phyloP scores from a whole-genome alignment of 1,140 invertebrate species.

The Matsumurasca onukii region DNA sequence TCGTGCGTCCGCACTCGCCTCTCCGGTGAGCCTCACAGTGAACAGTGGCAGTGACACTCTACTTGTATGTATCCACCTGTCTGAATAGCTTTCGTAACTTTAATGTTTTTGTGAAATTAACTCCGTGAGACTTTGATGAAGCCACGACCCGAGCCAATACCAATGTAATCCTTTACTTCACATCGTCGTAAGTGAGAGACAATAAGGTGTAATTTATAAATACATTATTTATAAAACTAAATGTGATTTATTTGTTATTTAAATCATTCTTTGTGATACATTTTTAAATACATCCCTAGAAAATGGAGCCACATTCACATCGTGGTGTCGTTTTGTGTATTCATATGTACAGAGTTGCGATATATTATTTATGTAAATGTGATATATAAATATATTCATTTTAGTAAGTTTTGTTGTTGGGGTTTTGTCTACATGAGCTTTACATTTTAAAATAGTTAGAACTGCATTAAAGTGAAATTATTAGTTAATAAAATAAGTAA shows the following conservation, averaged over 20 bases:
- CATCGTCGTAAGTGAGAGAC: conserved; percentile 16
- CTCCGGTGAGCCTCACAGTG: conserved; percentile 6
- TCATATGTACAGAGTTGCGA: conserved; percentile 28
- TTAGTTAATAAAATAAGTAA: too few relatives aligned
- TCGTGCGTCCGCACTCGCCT: conserved; percentile 1
- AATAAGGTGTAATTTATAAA: conserved; percentile 31
- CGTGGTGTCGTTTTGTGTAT: neutral
- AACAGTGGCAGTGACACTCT: neutral
- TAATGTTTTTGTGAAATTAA: neutral
- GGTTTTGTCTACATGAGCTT: conserved; percentile 18
- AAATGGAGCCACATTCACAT: neutral
- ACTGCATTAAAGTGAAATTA: too few relatives aligned
- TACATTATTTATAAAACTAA: too few relatives aligned
- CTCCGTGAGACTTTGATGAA: neutral
- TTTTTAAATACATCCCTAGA: conserved; percentile 20
- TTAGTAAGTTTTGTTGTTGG: conserved; percentile 24
- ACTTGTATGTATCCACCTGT: too few relatives aligned
- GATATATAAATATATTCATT: conserved; percentile 31
- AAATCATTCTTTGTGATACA: conserved; percentile 31
- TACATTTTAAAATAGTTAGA: too few relatives aligned
- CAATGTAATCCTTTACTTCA: too few relatives aligned
- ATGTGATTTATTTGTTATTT: conserved; percentile 33
- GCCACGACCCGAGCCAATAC: neutral
- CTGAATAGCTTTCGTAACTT: too few relatives aligned
- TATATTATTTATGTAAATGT: conserved; percentile 29